Evolutionary conservation across 2,113 vertebrate genomes (phyloP).

Genomic region (Brachirus orientalis): DNA sequence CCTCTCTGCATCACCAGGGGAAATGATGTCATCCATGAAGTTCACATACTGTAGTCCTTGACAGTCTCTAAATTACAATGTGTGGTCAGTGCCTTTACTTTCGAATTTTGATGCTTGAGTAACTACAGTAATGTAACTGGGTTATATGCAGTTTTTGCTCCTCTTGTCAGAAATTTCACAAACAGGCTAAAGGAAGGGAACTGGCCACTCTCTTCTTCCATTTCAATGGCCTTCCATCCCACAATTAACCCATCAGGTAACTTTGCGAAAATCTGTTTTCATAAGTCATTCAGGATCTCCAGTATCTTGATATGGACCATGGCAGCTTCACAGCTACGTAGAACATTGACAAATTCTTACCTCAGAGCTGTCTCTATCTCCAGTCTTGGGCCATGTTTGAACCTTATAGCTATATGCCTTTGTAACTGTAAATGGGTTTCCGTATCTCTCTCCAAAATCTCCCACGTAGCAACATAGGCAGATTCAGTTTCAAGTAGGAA

Average conservation of each 20-base stretch:
- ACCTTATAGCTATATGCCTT: no score
- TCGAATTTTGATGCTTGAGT: background rate
- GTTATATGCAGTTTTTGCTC: constrained; percentile 39
- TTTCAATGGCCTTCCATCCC: constrained; percentile 37
- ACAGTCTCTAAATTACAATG: background rate
- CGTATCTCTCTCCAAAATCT: no score
- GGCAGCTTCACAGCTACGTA: constrained; percentile 29
- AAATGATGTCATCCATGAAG: no score
- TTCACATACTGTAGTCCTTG: background rate
- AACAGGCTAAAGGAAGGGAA: constrained; percentile 53
- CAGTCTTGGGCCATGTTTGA: constrained; percentile 41
- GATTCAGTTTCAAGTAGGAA: no score
- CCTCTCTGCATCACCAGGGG: no score
- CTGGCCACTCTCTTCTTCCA: background rate
- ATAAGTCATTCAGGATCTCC: constrained; percentile 47
- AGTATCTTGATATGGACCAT: constrained; percentile 30
- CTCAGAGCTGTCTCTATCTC: constrained; percentile 37
- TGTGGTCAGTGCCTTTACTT: constrained; percentile 4
- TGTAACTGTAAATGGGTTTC: no score
- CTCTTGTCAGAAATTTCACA: constrained; percentile 38
- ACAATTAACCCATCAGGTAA: constrained; percentile 35
- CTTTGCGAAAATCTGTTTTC: constrained; percentile 44
- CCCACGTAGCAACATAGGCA: no score
- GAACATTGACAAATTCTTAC: constrained; percentile 41
- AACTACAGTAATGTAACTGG: constrained; percentile 31